phyloP scores from a whole-genome alignment of 2,113 vertebrate genomes.

The Morone saxatilis region DNA sequence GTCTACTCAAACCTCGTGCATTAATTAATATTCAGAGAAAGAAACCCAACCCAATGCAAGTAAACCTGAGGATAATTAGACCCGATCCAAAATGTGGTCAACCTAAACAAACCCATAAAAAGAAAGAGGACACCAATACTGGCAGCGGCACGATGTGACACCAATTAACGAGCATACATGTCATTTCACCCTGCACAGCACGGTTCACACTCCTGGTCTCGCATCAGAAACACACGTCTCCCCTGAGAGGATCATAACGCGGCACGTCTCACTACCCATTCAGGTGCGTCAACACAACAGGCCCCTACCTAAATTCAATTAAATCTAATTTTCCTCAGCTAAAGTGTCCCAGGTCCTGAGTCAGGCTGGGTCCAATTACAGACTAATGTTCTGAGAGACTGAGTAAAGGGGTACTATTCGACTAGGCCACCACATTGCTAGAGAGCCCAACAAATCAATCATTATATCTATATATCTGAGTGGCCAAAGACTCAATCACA shows the following conservation, averaged over 20 bases:
- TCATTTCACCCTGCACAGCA: constrained; percentile 12
- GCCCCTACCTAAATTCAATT: not conserved
- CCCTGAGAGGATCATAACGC: constrained; percentile 6
- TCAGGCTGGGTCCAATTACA: not conserved
- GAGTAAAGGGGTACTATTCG: not conserved
- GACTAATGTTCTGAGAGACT: not conserved
- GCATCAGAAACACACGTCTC: too few relatives aligned
- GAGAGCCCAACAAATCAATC: not conserved
- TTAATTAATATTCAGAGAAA: not conserved
- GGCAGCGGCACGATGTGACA: not conserved
- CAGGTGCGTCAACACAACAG: not conserved
- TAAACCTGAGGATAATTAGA: not conserved
- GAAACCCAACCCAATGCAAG: not conserved
- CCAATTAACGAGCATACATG: constrained; percentile 8
- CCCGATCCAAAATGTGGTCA: too few relatives aligned
- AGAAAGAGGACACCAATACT: not conserved
- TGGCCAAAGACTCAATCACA: not conserved
- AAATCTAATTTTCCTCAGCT: not conserved
- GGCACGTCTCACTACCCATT: not conserved
- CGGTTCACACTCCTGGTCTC: not conserved
- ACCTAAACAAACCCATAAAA: not conserved
- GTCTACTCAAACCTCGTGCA: too few relatives aligned
- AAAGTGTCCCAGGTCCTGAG: too few relatives aligned
- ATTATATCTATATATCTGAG: not conserved
- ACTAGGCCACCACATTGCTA: not conserved